A percentile compares a stretch with the other conserved stretches of the same genome.
Conservation (phyloP, 2,797 vertebrate genomes). For the Crenichthys baileyi region DNA sequence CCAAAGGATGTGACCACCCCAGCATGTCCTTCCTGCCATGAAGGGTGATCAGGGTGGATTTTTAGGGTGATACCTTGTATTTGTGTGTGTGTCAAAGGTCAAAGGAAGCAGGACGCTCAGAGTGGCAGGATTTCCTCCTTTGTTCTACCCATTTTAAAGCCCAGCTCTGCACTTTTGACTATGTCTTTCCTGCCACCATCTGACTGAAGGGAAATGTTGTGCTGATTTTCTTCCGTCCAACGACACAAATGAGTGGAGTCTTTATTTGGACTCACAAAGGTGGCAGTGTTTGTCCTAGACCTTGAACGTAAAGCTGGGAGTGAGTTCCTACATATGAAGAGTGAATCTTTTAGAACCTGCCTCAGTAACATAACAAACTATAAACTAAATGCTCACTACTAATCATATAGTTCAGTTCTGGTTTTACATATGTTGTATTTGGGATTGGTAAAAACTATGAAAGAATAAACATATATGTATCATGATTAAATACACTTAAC, state of each 20-base stretch:
- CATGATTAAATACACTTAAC: not conserved
- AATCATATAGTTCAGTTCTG: slow-evolving; percentile 1
- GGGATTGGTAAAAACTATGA: not conserved
- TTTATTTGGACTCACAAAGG: slow-evolving; percentile 70
- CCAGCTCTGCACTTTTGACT: slow-evolving; percentile 36
- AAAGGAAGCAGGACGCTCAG: slow-evolving; percentile 72
- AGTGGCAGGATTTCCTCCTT: slow-evolving; percentile 74
- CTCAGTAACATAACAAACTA: slow-evolving; percentile 35
- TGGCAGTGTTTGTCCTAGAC: slow-evolving; percentile 52
- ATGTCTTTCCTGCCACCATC: slow-evolving; percentile 52
- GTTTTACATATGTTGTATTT: not conserved
- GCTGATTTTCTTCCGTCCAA: slow-evolving; percentile 49
- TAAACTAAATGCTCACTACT: slow-evolving; percentile 22
- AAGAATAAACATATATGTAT: not conserved
- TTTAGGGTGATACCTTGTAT: slow-evolving; percentile 18
- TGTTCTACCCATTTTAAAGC: slow-evolving; percentile 41
- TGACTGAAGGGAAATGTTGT: slow-evolving; percentile 56
- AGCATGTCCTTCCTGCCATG: slow-evolving; percentile 55
- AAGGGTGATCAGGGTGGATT: slow-evolving; percentile 36
- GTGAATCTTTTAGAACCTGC: slow-evolving; percentile 23
- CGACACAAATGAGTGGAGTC: slow-evolving; percentile 54
- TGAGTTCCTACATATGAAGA: slow-evolving; percentile 29
- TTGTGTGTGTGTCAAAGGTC: slow-evolving; percentile 54
- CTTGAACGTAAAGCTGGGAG: slow-evolving; percentile 34
- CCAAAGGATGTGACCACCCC: slow-evolving; percentile 2